Conservation (phyloP, 2,888 invertebrate genomes). For the Lasioglossum morio region DNA sequence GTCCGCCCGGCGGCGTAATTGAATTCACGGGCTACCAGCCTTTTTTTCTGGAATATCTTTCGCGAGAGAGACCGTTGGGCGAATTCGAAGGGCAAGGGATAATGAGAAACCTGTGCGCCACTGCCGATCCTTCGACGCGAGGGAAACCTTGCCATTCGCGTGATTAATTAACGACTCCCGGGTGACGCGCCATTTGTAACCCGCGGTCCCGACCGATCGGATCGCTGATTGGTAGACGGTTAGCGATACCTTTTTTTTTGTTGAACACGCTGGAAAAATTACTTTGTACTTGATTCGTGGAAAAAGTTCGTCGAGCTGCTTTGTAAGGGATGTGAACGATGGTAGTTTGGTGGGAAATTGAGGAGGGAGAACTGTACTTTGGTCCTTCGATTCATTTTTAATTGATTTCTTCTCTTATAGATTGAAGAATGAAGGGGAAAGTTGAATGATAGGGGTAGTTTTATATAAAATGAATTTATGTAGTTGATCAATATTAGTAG, state of each 20-base stretch:
- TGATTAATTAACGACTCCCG: conserved; percentile 54
- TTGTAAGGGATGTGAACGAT: background rate
- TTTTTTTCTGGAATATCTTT: conserved; percentile 59
- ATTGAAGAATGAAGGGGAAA: too few species aligned
- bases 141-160: conserved; percentile 26
- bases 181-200: conserved; percentile 38
- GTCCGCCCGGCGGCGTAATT: conserved; percentile 74
- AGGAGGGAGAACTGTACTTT: too few species aligned
- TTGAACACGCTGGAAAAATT: background rate
- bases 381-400: too few species aligned
- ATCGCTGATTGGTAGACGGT: conserved; percentile 1
- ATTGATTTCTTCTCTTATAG: too few species aligned
- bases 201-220: conserved; percentile 6
- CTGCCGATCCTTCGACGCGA: background rate
- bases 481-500: too few species aligned
- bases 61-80: conserved; percentile 45
- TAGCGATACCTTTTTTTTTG: background rate
- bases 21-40: conserved; percentile 76
- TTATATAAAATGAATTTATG: too few species aligned
- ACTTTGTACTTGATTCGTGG: background rate
- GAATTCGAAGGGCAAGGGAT: conserved; percentile 36
- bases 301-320: background rate
- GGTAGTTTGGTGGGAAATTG: background rate
- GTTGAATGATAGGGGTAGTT: too few species aligned
- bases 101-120: conserved; percentile 45